Base-by-base conservation (phyloP, 2,113 vertebrate species). In the Fulica atra region DNA sequence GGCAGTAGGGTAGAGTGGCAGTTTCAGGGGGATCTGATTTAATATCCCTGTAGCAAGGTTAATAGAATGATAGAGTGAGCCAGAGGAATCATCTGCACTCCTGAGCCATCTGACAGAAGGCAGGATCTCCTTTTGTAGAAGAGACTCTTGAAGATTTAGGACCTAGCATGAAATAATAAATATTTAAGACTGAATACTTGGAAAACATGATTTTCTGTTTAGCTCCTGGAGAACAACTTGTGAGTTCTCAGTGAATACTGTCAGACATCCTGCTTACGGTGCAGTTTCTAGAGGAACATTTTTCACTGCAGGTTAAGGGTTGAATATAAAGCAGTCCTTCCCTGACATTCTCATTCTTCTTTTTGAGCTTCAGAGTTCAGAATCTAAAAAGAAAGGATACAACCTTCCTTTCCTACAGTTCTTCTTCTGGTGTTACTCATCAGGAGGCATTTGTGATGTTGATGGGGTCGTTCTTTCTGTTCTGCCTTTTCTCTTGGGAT, bases 191-290 rank as follows among this genome's bases (percentile, higher is more conserved):
- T 20, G 61, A 16, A 17, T 68, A 59, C 77, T 92, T 96, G 31
- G 64, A 87, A 63, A 88, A 72, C 6, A 16, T 63, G 89, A 86
- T 3, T 94, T 93, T 89, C 16, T 95, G 74, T 96, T 72, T 70
- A 96, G 64, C 83, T 94, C 40, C 53, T 35, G 54, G 88, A 71
- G 42, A 73, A 17, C 50, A 84, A 60, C 18, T 15, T 90, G 26
- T 57, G 91, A 84, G 90, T 97, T 96, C 87, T 91, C 93, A 78
- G 63, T 94, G 90, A 96, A 88, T 57, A 4, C 86, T 89, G 33
- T 65, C 74, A 81, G 89, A 70, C 76, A 81, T 77, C 87, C 61
- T 57, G 26, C 38, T 66, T 16, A 24, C 29, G 16, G 23, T n/a
- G 11, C 28, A 19, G 10, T n/a, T 76, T 56, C 38, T 71, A 25